Evolutionary conservation across 2,113 vertebrate genomes (phyloP).

Genomic region (Tragulus kanchil): DNA sequence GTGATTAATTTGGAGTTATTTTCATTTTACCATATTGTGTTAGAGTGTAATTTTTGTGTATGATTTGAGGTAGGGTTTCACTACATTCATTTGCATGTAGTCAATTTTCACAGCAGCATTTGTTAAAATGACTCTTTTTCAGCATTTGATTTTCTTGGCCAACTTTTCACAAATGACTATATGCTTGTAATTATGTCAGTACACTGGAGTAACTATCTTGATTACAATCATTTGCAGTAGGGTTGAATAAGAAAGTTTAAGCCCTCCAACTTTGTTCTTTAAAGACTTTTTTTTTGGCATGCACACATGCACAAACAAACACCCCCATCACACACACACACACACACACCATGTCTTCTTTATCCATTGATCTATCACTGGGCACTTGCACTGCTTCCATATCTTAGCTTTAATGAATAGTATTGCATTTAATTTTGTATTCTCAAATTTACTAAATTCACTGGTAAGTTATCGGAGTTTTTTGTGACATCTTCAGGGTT

Average conservation of each 20-base stretch:
- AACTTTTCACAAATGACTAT: conserved; percentile 45
- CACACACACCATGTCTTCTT: neutral
- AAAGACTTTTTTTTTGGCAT: neutral
- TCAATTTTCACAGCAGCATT: conserved; percentile 16
- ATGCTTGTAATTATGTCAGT: conserved; percentile 52
- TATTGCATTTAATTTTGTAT: neutral
- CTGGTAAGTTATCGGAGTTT: neutral
- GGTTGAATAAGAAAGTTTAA: conserved; percentile 23
- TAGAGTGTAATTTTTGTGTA: neutral
- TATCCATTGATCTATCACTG: neutral
- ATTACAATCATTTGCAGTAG: conserved; percentile 50
- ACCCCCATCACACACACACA: neutral
- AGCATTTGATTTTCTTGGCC: conserved; percentile 55
- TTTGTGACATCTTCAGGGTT: neutral
- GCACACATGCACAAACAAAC: neutral
- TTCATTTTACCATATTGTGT: neutral
- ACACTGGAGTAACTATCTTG: conserved; percentile 19
- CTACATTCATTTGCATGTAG: neutral
- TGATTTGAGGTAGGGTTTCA: conserved; percentile 27
- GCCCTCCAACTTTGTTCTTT: neutral
- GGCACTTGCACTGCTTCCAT: neutral
- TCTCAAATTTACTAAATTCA: neutral
- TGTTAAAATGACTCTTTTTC: conserved; percentile 63
- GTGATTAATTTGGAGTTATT: neutral
- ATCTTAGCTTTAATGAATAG: neutral